Base-by-base conservation (phyloP, 2,888 invertebrate species). In the Junonia oenone region DNA sequence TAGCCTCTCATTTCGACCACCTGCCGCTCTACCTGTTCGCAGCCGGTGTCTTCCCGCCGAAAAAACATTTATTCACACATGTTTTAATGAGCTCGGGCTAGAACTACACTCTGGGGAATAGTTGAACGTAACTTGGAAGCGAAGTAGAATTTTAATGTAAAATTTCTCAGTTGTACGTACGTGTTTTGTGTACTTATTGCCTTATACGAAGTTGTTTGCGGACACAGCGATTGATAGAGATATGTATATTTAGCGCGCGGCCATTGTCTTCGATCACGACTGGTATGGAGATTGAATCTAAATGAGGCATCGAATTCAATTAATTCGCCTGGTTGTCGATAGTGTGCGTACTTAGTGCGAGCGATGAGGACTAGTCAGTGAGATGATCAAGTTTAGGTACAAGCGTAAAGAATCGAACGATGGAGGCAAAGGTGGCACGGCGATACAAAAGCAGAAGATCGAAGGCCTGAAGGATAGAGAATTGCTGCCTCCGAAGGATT, bases 371-470 rank as follows among this genome's bases (percentile, higher is more conserved):
- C 79, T 74, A 75, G 67, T 68, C 69, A 66, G 75, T 72, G 72
- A 81, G 76, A 93, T 93, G 93, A 93, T 93, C 63, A 93, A 93
- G 83, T 93, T 93, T 84, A 92, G 93, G 62, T 93, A 93, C 67
- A 93, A 93, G 71, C 92, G 92, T 63, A 93, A 93, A 76, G 93
- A 93, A 73, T 71, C 76, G 58, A 81, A 64, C 71, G 73, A 73
- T 64, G 76, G 76, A 11, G 62, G 64, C 13, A 81, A 80, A 64
- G 77, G 71, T 8, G 81, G 81, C 31, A 78, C 81, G 22, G 78
- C 81, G 56, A 81, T 87, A 58, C 89, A 88, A 75, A 89, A 89
- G 74, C 85, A 84, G 76, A 90, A 88, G 75, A 87, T 88, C 46
- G 90, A 90, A 52, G 87, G 78, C 63, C 69, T 90, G 15, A 76